These are phyloP conservation scores for Sarcophaga rosellei DNA, from an alignment of 2,888 invertebrate species.

Conservation along the genomic window DNA sequence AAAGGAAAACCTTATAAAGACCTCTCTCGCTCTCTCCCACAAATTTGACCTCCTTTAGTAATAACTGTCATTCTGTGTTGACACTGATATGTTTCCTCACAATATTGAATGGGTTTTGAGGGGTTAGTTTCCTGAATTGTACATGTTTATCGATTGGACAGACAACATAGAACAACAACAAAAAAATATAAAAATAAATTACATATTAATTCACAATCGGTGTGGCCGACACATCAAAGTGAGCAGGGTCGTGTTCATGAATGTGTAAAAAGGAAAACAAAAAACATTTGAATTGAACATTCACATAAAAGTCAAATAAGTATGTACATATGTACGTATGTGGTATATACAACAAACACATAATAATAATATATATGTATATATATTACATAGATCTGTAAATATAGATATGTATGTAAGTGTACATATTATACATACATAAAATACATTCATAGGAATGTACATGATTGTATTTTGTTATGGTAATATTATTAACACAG, in stretches of 20 bases:
- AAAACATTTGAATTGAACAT: constrained; percentile 8
- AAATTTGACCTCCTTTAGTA: constrained; percentile 27
- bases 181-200: constrained; percentile 19
- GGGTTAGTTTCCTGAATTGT: background rate
- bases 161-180: background rate
- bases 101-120: background rate
- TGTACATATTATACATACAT: no score
- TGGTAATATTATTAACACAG: no score
- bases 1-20: constrained; percentile 12
- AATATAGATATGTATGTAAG: no score
- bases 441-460: no score
- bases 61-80: constrained; percentile 44
- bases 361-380: no score
- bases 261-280: constrained; percentile 18
- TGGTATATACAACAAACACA: no score
- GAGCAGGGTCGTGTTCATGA: constrained; percentile 33
- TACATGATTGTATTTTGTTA: no score
- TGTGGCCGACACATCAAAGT: constrained; percentile 14
- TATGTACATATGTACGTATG: background rate
- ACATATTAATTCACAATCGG: constrained; percentile 34
- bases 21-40: background rate
- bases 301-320: background rate
- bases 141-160: constrained; percentile 10
- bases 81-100: constrained; percentile 22
- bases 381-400: no score